Evolutionary conservation across 2,888 invertebrate species (phyloP).

Genomic region (Auanema freiburgensis): DNA sequence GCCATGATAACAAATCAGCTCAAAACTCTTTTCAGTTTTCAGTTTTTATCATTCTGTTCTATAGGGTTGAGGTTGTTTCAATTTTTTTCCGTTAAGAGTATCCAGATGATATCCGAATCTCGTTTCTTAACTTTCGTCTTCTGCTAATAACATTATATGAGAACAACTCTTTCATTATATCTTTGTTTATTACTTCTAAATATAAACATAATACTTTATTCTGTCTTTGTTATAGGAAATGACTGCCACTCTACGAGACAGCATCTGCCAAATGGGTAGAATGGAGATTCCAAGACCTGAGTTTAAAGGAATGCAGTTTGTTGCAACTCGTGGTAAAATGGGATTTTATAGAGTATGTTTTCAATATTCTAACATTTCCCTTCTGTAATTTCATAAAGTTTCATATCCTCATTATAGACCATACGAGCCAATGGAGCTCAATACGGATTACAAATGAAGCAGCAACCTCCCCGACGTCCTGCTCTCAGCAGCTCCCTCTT

Average conservation of each 20-base stretch:
- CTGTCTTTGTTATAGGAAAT: too few relatives aligned
- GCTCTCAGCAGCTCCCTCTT: constrained; percentile 36
- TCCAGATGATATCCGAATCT: too few relatives aligned
- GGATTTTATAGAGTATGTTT: constrained; percentile 59
- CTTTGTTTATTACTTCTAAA: too few relatives aligned
- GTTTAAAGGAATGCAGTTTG: constrained; percentile 60
- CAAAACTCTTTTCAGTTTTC: too few relatives aligned
- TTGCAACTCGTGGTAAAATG: constrained; percentile 57
- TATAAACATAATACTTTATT: too few relatives aligned
- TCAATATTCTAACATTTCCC: neutral
- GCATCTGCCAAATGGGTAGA: constrained; percentile 42
- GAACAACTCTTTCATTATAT: too few relatives aligned
- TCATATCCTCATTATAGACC: constrained; percentile 34
- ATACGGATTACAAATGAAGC: constrained; percentile 53
- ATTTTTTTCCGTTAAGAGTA: too few relatives aligned
- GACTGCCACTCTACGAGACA: constrained; percentile 38
- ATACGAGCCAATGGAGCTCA: constrained; percentile 56
- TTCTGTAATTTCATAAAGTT: neutral
- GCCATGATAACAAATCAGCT: too few relatives aligned
- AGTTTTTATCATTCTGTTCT: too few relatives aligned
- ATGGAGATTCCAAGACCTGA: constrained; percentile 61
- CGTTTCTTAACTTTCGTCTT: too few relatives aligned
- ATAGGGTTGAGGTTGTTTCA: too few relatives aligned
- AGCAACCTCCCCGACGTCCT: constrained; percentile 50
- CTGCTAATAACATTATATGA: too few relatives aligned